Evolutionary conservation across 2,797 vertebrate genomes (phyloP).

Genomic region (Hoplostethus atlanticus): DNA sequence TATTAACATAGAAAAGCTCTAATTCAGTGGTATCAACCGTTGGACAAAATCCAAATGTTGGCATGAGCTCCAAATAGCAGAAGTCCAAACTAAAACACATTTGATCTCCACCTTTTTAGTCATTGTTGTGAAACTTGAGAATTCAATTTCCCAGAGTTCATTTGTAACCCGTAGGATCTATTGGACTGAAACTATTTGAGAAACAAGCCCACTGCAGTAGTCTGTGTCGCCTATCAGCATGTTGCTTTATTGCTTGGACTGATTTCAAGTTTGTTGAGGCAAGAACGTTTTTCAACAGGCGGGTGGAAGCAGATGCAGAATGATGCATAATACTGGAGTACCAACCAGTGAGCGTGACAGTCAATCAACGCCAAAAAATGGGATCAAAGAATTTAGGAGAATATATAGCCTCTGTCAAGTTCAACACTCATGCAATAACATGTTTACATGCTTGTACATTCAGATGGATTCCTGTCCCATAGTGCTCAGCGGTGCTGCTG

Average conservation of each 20-base stretch:
- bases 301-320: slow-evolving; percentile 21
- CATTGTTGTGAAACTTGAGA: background rate
- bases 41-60: too few relatives aligned
- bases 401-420: too few relatives aligned
- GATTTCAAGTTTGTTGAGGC: slow-evolving; percentile 1
- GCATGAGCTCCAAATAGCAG: too few relatives aligned
- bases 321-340: slow-evolving; percentile 3
- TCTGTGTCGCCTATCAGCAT: slow-evolving; percentile 13
- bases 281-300: slow-evolving; percentile 23
- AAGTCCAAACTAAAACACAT: too few relatives aligned
- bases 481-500: too few relatives aligned
- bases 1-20: background rate
- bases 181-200: background rate
- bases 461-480: too few relatives aligned
- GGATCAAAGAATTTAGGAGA: too few relatives aligned
- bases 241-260: background rate
- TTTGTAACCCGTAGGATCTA: slow-evolving; percentile 12
- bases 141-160: background rate
- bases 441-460: too few relatives aligned
- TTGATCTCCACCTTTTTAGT: too few relatives aligned
- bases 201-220: slow-evolving; percentile 27
- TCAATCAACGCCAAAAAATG: too few relatives aligned
- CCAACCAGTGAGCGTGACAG: too few relatives aligned
- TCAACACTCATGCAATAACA: too few relatives aligned
- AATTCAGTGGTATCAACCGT: background rate